Evolutionary conservation across 2,797 vertebrate species (phyloP), one percentile per base, ranked within the genome.

Genomic region (Dryobates pubescens): DNA sequence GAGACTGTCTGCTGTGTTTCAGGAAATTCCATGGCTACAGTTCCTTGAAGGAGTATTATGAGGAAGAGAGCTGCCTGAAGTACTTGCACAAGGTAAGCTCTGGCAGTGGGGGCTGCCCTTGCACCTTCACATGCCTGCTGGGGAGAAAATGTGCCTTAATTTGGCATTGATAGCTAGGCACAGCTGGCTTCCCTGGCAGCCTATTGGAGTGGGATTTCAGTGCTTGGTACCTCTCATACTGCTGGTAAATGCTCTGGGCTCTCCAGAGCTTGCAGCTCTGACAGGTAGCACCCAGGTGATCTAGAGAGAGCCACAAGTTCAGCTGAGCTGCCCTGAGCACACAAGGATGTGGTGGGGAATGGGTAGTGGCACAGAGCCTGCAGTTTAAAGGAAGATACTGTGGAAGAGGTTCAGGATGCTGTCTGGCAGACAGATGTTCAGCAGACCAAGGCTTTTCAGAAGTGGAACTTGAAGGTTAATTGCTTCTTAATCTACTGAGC

Each of bases 41-140:
- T 92, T 98, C 99, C 70, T 97, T 99, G 93, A 99, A 99, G 96
- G 99, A 99, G 90, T 99, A 99, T 94, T 99, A 99, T 17, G 99
- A 99, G 96, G 98, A 99, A 93, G 99, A 99, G 95, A 99, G 99
- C 86, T 99, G 99, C 96, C 98, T 99, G 86, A 98, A 99, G 92
- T 99, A 98, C 94, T 98, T 99, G 96, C 99, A 99, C 96, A 98
- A 98, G 97, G 99, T 99, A 97, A 98, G 98, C 96, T 90, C 23
- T 63, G 86, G 13, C 15, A 53, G 2, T 56, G 57, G 32, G 32
- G 54, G 10, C 34, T 68, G 38, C 13, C 84, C 49, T 65, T 69
- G 41, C 49, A 53, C 34, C 14, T 65, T 87, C 4, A 8, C 43
- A 62, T 58, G 70, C 41, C n/a, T 65, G 1, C 23, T 38, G 6